These are phyloP conservation scores for Hippasteria phrygiana DNA, from an alignment of 53 echinoderm and acorn worm genomes.

Conservation along the genomic window DNA sequence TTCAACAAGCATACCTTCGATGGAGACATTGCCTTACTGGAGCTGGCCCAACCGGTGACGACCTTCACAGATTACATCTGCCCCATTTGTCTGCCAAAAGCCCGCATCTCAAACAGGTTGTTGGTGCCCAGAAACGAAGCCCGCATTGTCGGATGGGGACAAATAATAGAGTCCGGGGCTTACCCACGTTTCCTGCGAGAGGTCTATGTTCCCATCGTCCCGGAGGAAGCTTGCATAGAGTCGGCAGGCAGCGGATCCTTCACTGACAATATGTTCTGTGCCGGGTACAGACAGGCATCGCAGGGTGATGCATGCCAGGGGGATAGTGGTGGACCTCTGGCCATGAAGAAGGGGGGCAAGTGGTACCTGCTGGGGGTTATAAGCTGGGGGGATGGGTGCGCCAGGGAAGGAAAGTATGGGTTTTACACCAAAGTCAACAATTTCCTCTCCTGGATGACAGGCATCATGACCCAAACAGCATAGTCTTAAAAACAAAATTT, in stretches of 20 bases:
- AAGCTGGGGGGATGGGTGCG: constrained; percentile 97
- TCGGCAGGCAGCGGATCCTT: constrained; percentile 61
- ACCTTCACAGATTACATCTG: constrained; percentile 76
- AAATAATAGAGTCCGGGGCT: constrained; percentile 61
- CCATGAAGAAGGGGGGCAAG: constrained; percentile 48
- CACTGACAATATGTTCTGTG: constrained; percentile 91
- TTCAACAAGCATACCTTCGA: constrained; percentile 69
- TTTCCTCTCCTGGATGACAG: constrained; percentile 67
- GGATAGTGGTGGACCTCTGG: constrained; percentile 93
- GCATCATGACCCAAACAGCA: neutral
- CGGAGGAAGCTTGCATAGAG: constrained; percentile 53
- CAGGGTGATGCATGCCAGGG: constrained; percentile 86
- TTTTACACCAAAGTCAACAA: constrained; percentile 85
- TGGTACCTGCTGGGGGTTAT: constrained; percentile 89
- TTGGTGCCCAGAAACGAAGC: constrained; percentile 58
- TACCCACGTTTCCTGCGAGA: constrained; percentile 78
- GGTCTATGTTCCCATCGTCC: constrained; percentile 73
- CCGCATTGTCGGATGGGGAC: constrained; percentile 83
- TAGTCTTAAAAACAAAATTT: neutral
- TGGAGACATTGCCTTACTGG: constrained; percentile 83
- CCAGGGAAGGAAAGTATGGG: constrained; percentile 84
- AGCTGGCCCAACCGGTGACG: constrained; percentile 53
- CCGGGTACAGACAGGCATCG: constrained; percentile 72
- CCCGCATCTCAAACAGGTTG: constrained; percentile 28
- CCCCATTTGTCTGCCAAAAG: constrained; percentile 85